Evolutionary conservation across 2,888 invertebrate genomes (phyloP).

Genomic region (Phengaris arion): DNA sequence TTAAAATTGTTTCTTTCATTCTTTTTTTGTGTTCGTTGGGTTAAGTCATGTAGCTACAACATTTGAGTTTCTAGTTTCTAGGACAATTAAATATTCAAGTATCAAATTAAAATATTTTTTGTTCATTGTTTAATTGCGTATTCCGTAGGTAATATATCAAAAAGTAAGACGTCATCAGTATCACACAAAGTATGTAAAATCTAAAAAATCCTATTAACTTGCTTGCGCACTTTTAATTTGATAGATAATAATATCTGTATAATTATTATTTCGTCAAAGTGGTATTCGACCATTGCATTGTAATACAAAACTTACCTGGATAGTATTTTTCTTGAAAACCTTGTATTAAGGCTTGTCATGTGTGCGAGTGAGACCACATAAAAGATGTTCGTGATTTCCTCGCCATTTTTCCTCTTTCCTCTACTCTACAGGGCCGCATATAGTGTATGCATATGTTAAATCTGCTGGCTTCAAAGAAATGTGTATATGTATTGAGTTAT

Average conservation of each 20-base stretch:
- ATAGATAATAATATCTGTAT: no score
- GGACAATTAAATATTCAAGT: background rate
- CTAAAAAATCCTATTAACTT: background rate
- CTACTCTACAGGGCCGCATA: background rate
- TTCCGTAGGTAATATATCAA: background rate
- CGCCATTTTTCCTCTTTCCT: background rate
- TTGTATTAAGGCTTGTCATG: background rate
- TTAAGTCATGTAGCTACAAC: background rate
- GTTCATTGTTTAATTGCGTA: background rate
- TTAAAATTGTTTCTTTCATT: background rate
- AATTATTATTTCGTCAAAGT: no score
- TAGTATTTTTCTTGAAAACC: background rate
- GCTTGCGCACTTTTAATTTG: background rate
- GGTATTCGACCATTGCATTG: no score
- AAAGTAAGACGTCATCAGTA: background rate
- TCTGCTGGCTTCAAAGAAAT: background rate
- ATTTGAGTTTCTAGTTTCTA: no score
- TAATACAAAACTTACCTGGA: no score
- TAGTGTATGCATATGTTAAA: background rate
- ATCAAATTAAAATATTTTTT: background rate
- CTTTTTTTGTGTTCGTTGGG: background rate
- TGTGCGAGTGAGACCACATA: background rate
- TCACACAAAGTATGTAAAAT: background rate
- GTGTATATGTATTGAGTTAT: slow-evolving; percentile 1
- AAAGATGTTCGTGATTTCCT: background rate